Evolutionary conservation across 2,797 vertebrate species (phyloP).

Genomic region (Onychomys arenicola): DNA sequence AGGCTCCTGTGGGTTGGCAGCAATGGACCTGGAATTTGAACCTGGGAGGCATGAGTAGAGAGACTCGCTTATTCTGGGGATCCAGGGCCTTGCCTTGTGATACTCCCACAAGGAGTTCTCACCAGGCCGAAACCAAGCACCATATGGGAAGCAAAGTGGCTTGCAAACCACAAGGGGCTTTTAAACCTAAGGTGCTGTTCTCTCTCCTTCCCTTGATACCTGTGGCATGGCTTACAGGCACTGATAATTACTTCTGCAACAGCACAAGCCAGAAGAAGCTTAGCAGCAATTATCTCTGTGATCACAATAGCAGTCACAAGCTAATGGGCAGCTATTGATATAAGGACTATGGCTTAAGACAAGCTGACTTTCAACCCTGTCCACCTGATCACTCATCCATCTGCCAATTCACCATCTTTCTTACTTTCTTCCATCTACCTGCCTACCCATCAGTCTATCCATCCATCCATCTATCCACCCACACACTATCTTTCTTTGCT

Average conservation of each 20-base stretch:
- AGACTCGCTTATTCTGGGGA: background rate
- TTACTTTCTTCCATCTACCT: background rate
- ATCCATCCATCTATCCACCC: no score
- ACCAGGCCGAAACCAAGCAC: background rate
- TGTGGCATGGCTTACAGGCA: slow-evolving; percentile 9
- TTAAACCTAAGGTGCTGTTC: slow-evolving; percentile 39
- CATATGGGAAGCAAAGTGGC: slow-evolving; percentile 30
- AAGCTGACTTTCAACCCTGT: background rate
- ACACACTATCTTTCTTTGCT: background rate
- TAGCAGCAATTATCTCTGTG: slow-evolving; percentile 62
- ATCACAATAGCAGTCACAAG: slow-evolving; percentile 26
- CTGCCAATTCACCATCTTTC: background rate
- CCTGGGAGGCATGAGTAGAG: background rate
- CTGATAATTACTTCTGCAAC: slow-evolving; percentile 53
- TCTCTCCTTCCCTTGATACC: slow-evolving; percentile 41
- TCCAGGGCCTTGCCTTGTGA: background rate
- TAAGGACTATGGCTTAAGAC: slow-evolving; percentile 37
- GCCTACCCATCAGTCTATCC: background rate
- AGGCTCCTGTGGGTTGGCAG: background rate
- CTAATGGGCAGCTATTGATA: background rate
- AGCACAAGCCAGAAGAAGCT: background rate
- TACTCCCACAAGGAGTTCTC: background rate
- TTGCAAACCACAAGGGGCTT: slow-evolving; percentile 38
- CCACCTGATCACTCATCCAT: background rate
- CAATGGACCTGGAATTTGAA: background rate